Conservation (phyloP, 2,888 invertebrate genomes). For the Nudaria mundana region DNA sequence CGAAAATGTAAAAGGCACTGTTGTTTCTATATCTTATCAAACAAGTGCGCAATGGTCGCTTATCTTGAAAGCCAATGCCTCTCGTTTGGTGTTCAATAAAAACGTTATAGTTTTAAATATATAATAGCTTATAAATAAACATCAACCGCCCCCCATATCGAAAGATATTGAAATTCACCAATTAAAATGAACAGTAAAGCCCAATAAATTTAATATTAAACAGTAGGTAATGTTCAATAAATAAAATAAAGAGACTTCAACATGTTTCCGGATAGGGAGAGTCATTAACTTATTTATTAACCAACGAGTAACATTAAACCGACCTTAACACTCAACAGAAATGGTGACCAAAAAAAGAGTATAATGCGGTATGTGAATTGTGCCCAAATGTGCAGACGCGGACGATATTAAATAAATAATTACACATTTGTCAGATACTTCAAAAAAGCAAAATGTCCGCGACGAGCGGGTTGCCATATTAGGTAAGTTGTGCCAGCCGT, state of each 20-base stretch:
- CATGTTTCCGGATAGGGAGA: slow-evolving; percentile 34
- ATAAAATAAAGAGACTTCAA: slow-evolving; percentile 31
- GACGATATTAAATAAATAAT: slow-evolving; percentile 80
- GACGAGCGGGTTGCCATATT: slow-evolving; percentile 64
- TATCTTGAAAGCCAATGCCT: too few relatives aligned
- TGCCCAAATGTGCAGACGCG: slow-evolving; percentile 65
- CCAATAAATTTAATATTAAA: slow-evolving; percentile 50
- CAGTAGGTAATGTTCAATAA: too few relatives aligned
- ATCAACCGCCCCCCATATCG: slow-evolving; percentile 33
- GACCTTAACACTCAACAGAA: slow-evolving; percentile 46
- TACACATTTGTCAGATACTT: slow-evolving; percentile 79
- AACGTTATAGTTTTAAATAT: too few relatives aligned
- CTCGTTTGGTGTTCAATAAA: too few relatives aligned
- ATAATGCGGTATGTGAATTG: slow-evolving; percentile 67
- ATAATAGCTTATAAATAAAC: too few relatives aligned
- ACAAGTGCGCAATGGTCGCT: too few relatives aligned
- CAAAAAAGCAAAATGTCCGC: slow-evolving; percentile 71
- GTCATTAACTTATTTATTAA: slow-evolving; percentile 45
- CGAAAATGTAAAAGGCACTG: too few relatives aligned
- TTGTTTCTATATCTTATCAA: too few relatives aligned
- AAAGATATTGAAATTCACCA: slow-evolving; percentile 41
- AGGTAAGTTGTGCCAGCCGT: slow-evolving; percentile 54
- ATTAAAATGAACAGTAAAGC: slow-evolving; percentile 48
- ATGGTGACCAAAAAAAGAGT: slow-evolving; percentile 57
- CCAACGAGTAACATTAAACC: slow-evolving; percentile 37